Conservation (phyloP, 2,113 vertebrate genomes). For the Ranitomeya imitator region DNA sequence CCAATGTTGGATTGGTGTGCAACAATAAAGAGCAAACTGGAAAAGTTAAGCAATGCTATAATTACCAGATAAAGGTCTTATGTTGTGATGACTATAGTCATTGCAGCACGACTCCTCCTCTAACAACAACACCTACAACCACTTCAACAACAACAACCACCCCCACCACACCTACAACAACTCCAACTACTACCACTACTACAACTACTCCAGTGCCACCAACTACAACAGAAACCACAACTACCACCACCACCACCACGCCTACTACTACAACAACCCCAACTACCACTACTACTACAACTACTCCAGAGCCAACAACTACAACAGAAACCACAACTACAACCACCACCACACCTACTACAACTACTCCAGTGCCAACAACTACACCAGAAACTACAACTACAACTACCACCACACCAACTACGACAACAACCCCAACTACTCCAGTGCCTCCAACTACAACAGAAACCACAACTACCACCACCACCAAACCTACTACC, state of each 20-base stretch:
- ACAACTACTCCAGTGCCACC: background rate
- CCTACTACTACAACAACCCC: background rate
- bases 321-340: background rate
- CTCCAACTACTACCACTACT: fast-evolving
- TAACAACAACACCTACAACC: too few relatives aligned
- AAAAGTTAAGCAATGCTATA: conserved; percentile 65
- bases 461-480: background rate
- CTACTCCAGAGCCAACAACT: background rate
- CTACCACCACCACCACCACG: background rate
- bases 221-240: background rate
- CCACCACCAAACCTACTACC: background rate
- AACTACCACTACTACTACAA: background rate
- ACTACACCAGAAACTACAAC: background rate
- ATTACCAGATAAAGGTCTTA: conserved; percentile 68
- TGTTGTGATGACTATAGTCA: conserved; percentile 64
- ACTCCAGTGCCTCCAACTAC: background rate
- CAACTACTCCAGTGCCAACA: fast-evolving
- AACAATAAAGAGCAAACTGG: conserved; percentile 68
- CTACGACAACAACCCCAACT: background rate
- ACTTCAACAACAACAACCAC: background rate
- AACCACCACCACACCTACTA: background rate
- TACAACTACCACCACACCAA: background rate
- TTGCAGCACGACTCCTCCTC: conserved; percentile 34
- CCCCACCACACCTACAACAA: background rate
- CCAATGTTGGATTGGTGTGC: conserved; percentile 66